phyloP scores from a whole-genome alignment of 2,888 invertebrate genomes.

The Cryptus armator region DNA sequence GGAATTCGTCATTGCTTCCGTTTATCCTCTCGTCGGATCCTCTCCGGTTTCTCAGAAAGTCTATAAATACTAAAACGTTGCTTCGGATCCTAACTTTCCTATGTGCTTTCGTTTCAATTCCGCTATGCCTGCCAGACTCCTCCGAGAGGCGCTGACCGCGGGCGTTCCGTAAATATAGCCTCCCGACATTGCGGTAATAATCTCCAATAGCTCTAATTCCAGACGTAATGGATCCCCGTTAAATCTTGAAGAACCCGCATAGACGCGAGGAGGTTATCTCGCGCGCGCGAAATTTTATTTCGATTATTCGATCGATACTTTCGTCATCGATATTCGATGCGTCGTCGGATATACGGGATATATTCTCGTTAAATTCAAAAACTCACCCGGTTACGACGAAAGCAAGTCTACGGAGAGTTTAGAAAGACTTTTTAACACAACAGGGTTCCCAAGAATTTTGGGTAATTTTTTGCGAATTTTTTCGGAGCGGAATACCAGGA shows the following conservation, averaged over 20 bases:
- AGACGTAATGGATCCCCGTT: background rate
- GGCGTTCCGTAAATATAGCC: slow-evolving; percentile 56
- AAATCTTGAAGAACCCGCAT: background rate
- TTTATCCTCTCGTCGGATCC: slow-evolving; percentile 48
- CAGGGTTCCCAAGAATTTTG: too few species aligned
- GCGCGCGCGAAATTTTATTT: background rate
- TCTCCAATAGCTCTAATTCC: slow-evolving; percentile 51
- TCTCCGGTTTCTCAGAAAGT: slow-evolving; percentile 44
- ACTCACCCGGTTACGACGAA: too few species aligned
- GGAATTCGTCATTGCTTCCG: slow-evolving; percentile 49
- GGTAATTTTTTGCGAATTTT: too few species aligned
- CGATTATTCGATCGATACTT: background rate
- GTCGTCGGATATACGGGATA: too few species aligned
- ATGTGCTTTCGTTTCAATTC: slow-evolving; percentile 38
- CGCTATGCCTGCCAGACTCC: background rate
- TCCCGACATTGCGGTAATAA: slow-evolving; percentile 57
- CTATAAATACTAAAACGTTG: slow-evolving; percentile 56
- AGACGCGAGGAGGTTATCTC: background rate
- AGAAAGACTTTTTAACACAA: too few species aligned
- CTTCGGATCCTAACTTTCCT: slow-evolving; percentile 50
- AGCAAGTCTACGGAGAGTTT: too few species aligned
- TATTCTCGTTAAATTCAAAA: too few species aligned
- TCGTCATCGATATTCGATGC: background rate
- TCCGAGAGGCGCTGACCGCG: slow-evolving; percentile 33
- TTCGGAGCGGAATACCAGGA: too few species aligned